Conservation (phyloP, 2,888 invertebrate genomes). For the Lordiphosa andalusiaca region DNA sequence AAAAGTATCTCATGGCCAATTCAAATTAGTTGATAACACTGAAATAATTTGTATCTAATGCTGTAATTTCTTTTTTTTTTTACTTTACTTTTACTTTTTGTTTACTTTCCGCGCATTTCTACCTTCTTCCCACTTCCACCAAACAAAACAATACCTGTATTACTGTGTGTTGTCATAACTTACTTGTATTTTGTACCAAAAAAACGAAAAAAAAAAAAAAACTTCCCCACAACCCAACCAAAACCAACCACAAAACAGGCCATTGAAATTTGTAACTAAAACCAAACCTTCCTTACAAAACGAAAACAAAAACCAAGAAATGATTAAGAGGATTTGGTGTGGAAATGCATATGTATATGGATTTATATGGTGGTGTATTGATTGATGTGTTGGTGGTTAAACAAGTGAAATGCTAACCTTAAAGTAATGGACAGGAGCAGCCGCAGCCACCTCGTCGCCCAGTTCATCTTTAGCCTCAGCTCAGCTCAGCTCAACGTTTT, state of each 20-base stretch:
- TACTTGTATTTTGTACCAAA: conserved; percentile 60
- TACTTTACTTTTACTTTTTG: conserved; percentile 64
- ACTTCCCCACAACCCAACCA: conserved; percentile 46
- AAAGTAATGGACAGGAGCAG: conserved; percentile 51
- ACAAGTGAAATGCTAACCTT: conserved; percentile 41
- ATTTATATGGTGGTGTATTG: conserved; percentile 59
- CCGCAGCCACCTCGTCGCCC: conserved; percentile 28
- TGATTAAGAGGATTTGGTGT: conserved; percentile 48
- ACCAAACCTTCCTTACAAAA: conserved; percentile 16
- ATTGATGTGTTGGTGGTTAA: conserved; percentile 60
- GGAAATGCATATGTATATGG: conserved; percentile 41
- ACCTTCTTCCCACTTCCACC: conserved; percentile 33
- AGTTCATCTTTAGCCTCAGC: conserved; percentile 29
- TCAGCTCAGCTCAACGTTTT: conserved; percentile 49
- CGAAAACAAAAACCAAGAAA: conserved; percentile 12
- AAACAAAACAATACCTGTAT: conserved; percentile 28
- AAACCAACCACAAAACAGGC: conserved; percentile 54
- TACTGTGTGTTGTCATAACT: conserved; percentile 55
- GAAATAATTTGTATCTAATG: conserved; percentile 75
- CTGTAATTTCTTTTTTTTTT: conserved; percentile 67
- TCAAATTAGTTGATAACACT: conserved; percentile 29
- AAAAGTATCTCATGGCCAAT: conserved; percentile 28
- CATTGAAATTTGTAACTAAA: conserved; percentile 65
- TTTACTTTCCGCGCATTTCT: conserved; percentile 64
- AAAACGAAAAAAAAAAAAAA: too few relatives aligned